Evolutionary conservation across 2,888 invertebrate genomes (phyloP).

Genomic region (Lycophotia porphyrea): DNA sequence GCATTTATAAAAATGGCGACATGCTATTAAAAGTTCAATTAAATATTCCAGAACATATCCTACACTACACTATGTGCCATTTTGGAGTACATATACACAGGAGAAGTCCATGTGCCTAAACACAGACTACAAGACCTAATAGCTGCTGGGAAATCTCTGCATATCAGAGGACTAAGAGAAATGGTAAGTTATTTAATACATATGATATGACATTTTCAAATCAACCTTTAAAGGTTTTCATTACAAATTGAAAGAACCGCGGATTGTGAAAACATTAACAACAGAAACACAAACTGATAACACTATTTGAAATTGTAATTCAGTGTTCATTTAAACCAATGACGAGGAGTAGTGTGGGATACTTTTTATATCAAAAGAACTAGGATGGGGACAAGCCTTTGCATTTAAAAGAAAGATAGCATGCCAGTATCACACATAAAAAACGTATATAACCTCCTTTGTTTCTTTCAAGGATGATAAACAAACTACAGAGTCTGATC

Average conservation of each 20-base stretch:
- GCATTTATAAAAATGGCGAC: background rate
- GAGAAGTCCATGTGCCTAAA: slow-evolving; percentile 80
- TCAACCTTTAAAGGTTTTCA: background rate
- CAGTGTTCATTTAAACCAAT: background rate
- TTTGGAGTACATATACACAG: slow-evolving; percentile 86
- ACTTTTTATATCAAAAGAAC: background rate
- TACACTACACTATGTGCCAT: slow-evolving; percentile 80
- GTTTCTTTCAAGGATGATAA: slow-evolving; percentile 24
- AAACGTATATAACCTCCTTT: background rate
- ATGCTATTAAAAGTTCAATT: background rate
- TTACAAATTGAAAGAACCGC: background rate
- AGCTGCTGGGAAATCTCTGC: slow-evolving; percentile 81
- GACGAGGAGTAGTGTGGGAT: background rate
- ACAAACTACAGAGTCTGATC: background rate
- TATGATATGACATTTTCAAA: background rate
- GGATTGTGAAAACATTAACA: background rate
- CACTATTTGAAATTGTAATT: background rate
- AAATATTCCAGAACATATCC: slow-evolving; percentile 83
- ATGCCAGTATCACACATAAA: background rate
- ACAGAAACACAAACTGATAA: background rate
- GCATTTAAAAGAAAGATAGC: too few relatives aligned
- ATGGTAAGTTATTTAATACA: slow-evolving; percentile 73
- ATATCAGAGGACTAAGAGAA: slow-evolving; percentile 83
- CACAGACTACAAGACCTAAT: slow-evolving; percentile 79
- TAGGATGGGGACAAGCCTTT: background rate